Evolutionary conservation across 2,797 vertebrate species (phyloP), one percentile per base, ranked within the genome.

Genomic region (Protonibea diacanthus): DNA sequence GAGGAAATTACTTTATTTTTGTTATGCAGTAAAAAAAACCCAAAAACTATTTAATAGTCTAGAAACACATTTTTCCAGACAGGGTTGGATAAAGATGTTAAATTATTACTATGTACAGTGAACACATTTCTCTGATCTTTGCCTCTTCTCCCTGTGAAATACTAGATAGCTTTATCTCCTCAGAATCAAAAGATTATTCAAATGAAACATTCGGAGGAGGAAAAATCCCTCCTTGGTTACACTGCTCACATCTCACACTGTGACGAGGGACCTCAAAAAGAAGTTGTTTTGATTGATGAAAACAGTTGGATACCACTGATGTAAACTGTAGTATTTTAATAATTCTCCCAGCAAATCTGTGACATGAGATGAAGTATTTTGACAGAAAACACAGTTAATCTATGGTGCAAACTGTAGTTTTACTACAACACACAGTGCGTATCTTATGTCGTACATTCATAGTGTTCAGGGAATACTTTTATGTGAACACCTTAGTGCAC

Each of bases 201-300:
- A 72, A 71, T 76, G 3, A 68, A 78, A 71, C 23, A 17, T 29
- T 80, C 6, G 51, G 47, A 59, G 72, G 38, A 49, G 17, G 20
- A 61, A 56, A 76, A 49, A 59, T 53, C 58, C 33, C 38, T 63
- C 17, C 42, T 52, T 72, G 69, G 13, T 63, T 66, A 74, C 63
- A 63, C 57, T 38, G 49, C 62, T 77, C 74, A 64, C 25, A 69
- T 63, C 40, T 62, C 57, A 45, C 4, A 49, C 72, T 83, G 65
- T 53, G 65, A 62, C 1, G 20, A 77, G 57, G 44, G 25, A 63
- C 72, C 33, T 65, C 27, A 70, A 51, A 60, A 12, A 21, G 63
- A 59, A 25, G 9, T 11, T 44, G 42, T 53, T 9, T 20, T 70
- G 55, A 67, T 45, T 29, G 33, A 72, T 21, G 27, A 42, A 42